Evolutionary conservation across 1,140 invertebrate genomes (phyloP), one percentile per base, ranked within the genome.

Genomic region (Drosophila guanche): DNA sequence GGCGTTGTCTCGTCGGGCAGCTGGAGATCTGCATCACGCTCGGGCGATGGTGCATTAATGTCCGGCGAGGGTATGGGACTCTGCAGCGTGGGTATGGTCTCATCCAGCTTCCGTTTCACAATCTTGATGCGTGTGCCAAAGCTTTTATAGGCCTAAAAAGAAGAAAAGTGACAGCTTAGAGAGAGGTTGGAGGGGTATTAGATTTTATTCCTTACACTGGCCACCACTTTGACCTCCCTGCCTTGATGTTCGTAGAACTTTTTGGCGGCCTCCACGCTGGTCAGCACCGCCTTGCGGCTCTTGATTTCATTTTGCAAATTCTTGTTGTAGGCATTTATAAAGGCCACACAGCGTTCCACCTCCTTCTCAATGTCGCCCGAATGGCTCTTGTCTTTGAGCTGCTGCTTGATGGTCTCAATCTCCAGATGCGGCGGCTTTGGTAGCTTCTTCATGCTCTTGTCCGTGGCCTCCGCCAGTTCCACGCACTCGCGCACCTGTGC

Each of bases 161-260:
- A 6, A 22, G 10, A 1, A 8, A 3, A 45, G 10, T 3, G 1
- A 37, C 0, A 12, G 3, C 10, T 10, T 37, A 37, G 8, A 37
- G 33, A 37, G 33, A n/a, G n/a, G n/a, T n/a, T n/a, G n/a, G n/a
- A n/a, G n/a, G n/a, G n/a, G n/a, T n/a, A n/a, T n/a, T n/a, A n/a
- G n/a, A n/a, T n/a, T n/a, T n/a, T n/a, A 2, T 29, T 5, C 5
- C 14, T 95, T 93, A 97, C 97, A 94, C 97, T 97, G 42, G 95
- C 96, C 25, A 98, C 97, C 80, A 98, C 95, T 93, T 97, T 98
- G 2, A 97, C 97, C 93, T 98, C 97, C 25, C 95, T 95, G 53
- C 95, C 94, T 91, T 98, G 97, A 14, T 95, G 96, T 57, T 97
- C 96, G 92, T 98, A 97, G 92, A 97, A 98, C 55, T 95, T 94